A percentile compares a stretch with the other conserved stretches of the same genome.
These are phyloP conservation scores for Grantiella picta DNA, from an alignment of 2,113 vertebrate genomes.

Conservation along the genomic window DNA sequence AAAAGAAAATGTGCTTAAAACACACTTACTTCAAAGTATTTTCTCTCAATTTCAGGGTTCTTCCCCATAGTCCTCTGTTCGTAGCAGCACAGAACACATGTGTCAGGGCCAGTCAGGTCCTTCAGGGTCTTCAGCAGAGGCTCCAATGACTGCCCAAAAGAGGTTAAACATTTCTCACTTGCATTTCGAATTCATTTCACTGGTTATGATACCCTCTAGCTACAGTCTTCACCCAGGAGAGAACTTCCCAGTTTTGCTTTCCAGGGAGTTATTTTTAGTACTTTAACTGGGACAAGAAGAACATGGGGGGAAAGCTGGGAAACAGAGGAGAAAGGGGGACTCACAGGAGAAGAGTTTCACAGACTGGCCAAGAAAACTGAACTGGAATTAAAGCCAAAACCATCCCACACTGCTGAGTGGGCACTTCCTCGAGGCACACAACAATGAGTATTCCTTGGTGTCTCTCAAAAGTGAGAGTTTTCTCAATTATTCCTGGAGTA, in stretches of 20 bases:
- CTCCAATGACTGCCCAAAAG: slow-evolving; percentile 81
- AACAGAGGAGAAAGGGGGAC: neutral
- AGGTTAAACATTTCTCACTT: neutral
- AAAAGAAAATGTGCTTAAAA: neutral
- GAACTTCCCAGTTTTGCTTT: neutral
- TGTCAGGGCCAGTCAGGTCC: slow-evolving; percentile 83
- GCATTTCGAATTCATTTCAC: neutral
- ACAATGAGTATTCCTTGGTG: neutral
- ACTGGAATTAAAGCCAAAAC: neutral
- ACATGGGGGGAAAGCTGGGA: neutral
- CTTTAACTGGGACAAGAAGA: slow-evolving; percentile 19
- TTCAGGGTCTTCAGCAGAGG: slow-evolving; percentile 90
- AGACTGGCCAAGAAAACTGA: neutral
- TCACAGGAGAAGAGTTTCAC: neutral
- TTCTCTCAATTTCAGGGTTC: slow-evolving; percentile 90
- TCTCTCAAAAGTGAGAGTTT: neutral
- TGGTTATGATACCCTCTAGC: neutral
- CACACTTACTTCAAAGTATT: slow-evolving; percentile 86
- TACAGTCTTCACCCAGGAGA: neutral
- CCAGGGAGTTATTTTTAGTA: slow-evolving; percentile 8
- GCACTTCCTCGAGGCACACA: neutral
- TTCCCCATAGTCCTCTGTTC: slow-evolving; percentile 91
- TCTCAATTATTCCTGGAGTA: neutral
- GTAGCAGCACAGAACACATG: slow-evolving; percentile 91
- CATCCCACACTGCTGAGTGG: neutral